Evolutionary conservation across 2,797 vertebrate genomes (phyloP), one percentile per base, ranked within the genome.

Genomic region (Eulemur coronatus): DNA sequence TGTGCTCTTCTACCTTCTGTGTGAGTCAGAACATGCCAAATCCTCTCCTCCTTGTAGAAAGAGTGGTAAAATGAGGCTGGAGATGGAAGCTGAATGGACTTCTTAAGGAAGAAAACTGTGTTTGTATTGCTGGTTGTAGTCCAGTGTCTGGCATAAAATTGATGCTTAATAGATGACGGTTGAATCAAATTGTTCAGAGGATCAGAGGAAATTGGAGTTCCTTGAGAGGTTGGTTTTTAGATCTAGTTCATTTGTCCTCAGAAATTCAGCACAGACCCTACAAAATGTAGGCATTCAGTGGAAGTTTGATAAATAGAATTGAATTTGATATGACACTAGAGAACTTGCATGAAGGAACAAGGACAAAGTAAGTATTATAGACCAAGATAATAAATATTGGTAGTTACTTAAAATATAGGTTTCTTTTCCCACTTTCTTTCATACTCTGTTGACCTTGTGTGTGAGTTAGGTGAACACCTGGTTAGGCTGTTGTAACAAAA

Each of bases 1-100:
- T 95, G 81, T 96, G 84, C 69, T 98, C 80, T 93, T 96, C 94
- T 97, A 63, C 93, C 97, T 98, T 94, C 78, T 70, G 72, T 88
- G 38, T 82, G 80, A 84, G 59, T 89, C 75, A 89, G 72, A 76
- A 86, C 65, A 86, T 87, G 80, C 43, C 57, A 91, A 55, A 81
- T 78, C 33, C 5, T 84, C 80, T 79, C 33, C 82, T 46, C 78
- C 69, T 82, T 46, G 12, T 52, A 76, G 79, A 59, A 90, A 67
- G 72, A 76, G 30, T 89, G 24, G 28, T 57, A 84, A 65, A 78
- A 75, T 80, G 84, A 95, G 50, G 17, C 59, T 84, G 33, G 35
- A 72, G 84, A 50, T 28, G 78, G 61, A 92, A 82, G n/a, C 15
- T 46, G 30, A 72, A 26, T 20, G 18, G 38, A 22, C 10, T 91